These are phyloP conservation scores for Luidia sarsii DNA, from an alignment of 53 echinoderm and acorn worm species.

Conservation along the genomic window DNA sequence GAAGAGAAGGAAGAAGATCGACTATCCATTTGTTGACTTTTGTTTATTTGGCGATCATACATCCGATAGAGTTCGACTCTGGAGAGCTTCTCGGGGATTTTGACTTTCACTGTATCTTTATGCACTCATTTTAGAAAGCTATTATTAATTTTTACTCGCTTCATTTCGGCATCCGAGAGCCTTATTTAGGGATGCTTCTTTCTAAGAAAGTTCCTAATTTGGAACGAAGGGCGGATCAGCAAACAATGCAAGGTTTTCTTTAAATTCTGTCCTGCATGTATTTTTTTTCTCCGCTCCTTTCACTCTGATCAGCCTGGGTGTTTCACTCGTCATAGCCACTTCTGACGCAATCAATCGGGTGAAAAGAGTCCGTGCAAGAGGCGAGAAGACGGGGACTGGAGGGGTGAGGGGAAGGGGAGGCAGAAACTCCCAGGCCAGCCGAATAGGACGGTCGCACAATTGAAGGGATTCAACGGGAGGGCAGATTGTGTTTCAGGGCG, in stretches of 20 bases:
- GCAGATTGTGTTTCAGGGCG: constrained; percentile 38
- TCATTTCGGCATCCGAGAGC: constrained; percentile 20
- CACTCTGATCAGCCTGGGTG: neutral
- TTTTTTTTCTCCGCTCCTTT: neutral
- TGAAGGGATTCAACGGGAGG: constrained; percentile 23
- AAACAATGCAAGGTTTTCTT: constrained; percentile 31
- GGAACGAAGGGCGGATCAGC: constrained; percentile 12
- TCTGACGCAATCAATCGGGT: constrained; percentile 49
- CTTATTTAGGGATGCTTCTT: constrained; percentile 19
- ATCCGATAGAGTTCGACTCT: too few species aligned
- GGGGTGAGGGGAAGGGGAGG: too few species aligned
- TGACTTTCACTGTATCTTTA: too few species aligned
- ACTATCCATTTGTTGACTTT: too few species aligned
- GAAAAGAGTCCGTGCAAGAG: constrained; percentile 7
- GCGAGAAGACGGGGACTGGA: too few species aligned
- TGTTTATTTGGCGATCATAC: too few species aligned
- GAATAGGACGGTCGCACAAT: constrained; percentile 16
- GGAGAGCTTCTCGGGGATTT: too few species aligned
- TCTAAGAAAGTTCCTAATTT: constrained; percentile 38
- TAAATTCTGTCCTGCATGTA: constrained; percentile 9
- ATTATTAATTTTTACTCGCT: constrained; percentile 13
- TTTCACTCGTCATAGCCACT: too few species aligned
- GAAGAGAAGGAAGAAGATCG: too few species aligned
- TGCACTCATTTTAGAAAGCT: too few species aligned
- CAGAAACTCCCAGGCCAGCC: constrained; percentile 39